These are phyloP conservation scores for Gymnocypris eckloni DNA, from an alignment of 2,797 vertebrate species.

Conservation along the genomic window DNA sequence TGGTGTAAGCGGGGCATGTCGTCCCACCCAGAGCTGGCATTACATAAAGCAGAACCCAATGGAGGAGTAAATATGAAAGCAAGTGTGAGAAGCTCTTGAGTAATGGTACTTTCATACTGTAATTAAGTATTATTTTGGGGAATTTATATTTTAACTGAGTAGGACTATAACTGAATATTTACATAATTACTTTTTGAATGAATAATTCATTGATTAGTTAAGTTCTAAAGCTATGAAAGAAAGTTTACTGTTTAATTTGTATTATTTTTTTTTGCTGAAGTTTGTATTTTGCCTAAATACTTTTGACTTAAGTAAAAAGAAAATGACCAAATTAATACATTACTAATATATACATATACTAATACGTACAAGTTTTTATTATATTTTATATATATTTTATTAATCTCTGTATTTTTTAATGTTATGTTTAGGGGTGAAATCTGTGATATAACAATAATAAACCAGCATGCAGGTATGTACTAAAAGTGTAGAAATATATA, in stretches of 20 bases:
- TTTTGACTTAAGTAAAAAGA: too few species aligned
- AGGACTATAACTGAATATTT: neutral
- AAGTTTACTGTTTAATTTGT: neutral
- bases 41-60: neutral
- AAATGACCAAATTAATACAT: too few species aligned
- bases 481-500: too few species aligned
- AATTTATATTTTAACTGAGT: neutral
- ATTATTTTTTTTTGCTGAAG: neutral
- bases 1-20: neutral
- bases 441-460: too few species aligned
- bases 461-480: too few species aligned
- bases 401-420: too few species aligned
- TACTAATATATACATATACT: too few species aligned
- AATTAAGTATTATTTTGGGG: neutral
- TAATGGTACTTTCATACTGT: neutral
- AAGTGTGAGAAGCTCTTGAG: neutral
- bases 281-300: too few species aligned
- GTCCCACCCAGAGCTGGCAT: neutral
- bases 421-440: too few species aligned
- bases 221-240: neutral
- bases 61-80: neutral
- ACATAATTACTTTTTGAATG: neutral
- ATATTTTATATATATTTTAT: too few species aligned
- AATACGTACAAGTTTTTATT: too few species aligned
- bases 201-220: neutral